phyloP scores from a whole-genome alignment of 2,797 vertebrate genomes.

The Onychomys arenicola region DNA sequence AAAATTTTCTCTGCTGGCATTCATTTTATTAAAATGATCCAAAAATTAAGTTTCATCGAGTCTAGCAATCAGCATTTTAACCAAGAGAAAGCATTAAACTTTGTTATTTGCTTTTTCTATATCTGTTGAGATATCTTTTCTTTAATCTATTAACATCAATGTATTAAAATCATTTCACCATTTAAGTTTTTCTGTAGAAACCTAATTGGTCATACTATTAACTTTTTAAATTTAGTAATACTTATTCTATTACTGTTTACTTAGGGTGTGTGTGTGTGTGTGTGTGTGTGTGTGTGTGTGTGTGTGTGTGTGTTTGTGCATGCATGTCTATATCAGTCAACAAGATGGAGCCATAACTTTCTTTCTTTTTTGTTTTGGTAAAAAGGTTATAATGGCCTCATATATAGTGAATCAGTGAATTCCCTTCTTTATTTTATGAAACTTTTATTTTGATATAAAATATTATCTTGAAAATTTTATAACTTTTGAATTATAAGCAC shows the following conservation, averaged over 20 bases:
- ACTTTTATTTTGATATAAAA: neutral
- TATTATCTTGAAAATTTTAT: neutral
- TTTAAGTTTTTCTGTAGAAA: neutral
- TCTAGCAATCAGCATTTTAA: neutral
- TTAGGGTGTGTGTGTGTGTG: neutral
- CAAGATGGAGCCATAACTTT: neutral
- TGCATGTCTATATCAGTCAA: neutral
- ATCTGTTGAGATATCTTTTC: neutral
- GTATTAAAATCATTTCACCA: neutral
- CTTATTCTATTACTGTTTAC: neutral
- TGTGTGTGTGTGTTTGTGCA: fast-evolving
- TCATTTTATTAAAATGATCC: neutral
- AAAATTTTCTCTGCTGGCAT: neutral
- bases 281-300: neutral
- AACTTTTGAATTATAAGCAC: neutral
- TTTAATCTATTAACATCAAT: neutral
- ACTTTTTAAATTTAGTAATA: neutral
- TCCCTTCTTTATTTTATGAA: neutral
- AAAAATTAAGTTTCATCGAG: neutral
- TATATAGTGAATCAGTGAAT: neutral
- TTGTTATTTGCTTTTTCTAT: neutral
- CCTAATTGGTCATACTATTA: neutral
- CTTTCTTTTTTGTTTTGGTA: neutral
- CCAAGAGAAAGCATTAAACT: neutral
- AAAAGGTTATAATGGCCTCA: neutral